Base-by-base conservation (phyloP, 2,113 vertebrate genomes). In the Macquaria ambigua region DNA sequence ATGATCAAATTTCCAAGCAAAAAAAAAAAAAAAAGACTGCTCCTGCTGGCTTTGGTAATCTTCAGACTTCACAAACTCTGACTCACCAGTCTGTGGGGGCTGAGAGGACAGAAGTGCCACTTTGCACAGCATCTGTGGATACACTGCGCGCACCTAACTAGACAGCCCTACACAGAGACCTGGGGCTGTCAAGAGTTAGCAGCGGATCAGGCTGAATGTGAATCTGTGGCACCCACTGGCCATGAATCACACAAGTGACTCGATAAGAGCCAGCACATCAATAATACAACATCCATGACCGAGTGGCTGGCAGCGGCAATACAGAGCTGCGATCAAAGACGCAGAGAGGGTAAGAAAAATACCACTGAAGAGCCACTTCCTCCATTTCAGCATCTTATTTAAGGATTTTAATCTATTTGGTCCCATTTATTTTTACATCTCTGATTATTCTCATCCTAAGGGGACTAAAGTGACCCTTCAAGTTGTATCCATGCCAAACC, bases 251-350 rank as follows among this genome's bases (percentile, higher is more conserved):
- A 4, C 56, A 81, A 83, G 79, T 75, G 78, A 81, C 73, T 83
- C 56, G 4, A 46, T 67, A 72, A 48, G 83, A 85, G 84, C 52
- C 28, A 16, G 52, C 48, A 18, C 91, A 92, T 93, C 87, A 93
- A 90, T 90, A 91, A 88, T 80, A 74, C 71, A 90, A 21, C 71
- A 72, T n/a, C 62, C 59, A 69, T 55, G 70, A 83, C 63, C 16
- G 73, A 86, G 77, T 52, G 74, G 81, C 73, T 70, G 79, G 50
- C 77, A 70, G 81, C 50, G 62, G 84, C n/a, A 41, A 79, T 72
- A 18, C 46, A 67, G 61, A 88, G 62, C 85, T 56, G 69, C 46
- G 89, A 83, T 84, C 72, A 85, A 83, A 77, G 43, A 74, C 1
- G 2, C 15, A 58, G 41, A 25, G n/a, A 37, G 37, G 23, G 28